Evolutionary conservation across 1,140 invertebrate species (phyloP), one percentile per base, ranked within the genome.

Genomic region (Caerostris extrusa): DNA sequence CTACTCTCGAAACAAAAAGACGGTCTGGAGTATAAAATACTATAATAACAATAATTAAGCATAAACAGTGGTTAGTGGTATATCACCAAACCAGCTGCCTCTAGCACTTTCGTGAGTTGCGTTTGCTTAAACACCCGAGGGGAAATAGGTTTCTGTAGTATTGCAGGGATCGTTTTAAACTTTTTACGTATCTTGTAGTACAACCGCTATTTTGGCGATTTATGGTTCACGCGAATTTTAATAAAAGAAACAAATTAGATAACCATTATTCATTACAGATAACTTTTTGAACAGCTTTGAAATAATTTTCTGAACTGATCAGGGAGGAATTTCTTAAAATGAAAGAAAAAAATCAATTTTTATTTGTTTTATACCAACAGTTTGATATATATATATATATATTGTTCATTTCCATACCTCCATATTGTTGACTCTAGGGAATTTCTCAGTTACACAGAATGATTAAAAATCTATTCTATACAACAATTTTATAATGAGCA

Each of bases 21-120:
- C 3, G 53, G 60, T 34, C 34, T 14, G 61, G 6, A 10, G 4
- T 34, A 60, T 85, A 88, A 88, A 88, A 53, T 53, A 88, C n/a
- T 14, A 67, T 69, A 88, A 88, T 88, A 88, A 88, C 86, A 55
- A 64, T 88, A 64, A 88, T 88, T 61, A 67, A 88, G 58, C 60
- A 58, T 55, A 88, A 88, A 88, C 86, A 53, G 86, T 88, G 61
- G 61, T 88, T 88, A 64, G 61, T 17, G 61, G 86, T 88, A 88
- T 88, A 67, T 53, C 86, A 88, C 86, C 86, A 58, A 88, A 67
- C 58, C 86, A 88, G 34, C 86, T 88, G 86, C 86, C 58, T 1
- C 58, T 7, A 17, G 58, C 57, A 58, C 17, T 19, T 81, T 85
- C 83, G 83, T 85, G 83, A 56, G 83, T 10, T 5, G 83, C 56